Base-by-base conservation (phyloP, 2,888 invertebrate species). In the Drosophila pseudotakahashii region DNA sequence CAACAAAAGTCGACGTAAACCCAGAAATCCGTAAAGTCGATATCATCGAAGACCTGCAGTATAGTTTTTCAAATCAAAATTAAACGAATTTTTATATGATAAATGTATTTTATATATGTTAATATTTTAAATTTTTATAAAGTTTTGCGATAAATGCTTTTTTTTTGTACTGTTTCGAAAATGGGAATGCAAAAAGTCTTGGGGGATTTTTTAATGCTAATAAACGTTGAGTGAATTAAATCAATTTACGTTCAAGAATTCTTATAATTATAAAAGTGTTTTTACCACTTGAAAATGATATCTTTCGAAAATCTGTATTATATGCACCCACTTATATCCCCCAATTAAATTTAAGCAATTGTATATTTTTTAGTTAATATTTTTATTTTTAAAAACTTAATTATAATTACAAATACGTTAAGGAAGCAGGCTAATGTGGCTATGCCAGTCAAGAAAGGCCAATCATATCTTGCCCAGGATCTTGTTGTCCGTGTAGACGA, bases 401-500 rank as follows among this genome's bases (percentile, higher is more conserved):
- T 26, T 7, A 34, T 13, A 48, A 34, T 48, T 48, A 48, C 11
- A 34, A 34, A 19, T 48, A 48, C 16, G 7, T 34, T 26, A 16
- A 10, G 16, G 2, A 16, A 37, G 23, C 13, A 7, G 30, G 4
- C 1, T 11, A 14, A 23, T n/a, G 6, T 52, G 50, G 36, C 53
- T 72, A 55, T 42, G 60, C 60, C 68, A 10, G 14, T 16, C 26
- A 1, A 5, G 23, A 13, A 6, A 13, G 7, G 9, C 2, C 9
- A n/a, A 2, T 48, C 39, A 69, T 9, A 23, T 7, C 10, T 50
- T 58, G 2, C 39, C 47, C 14, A 76, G 19, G 7, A 70, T 64
- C 34, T 73, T 51, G 1, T 72, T 62, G 14, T 76, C 81, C 5
- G 54, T 58, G 10, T 72, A 66, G 41, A 79, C 71, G 10, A 77